A percentile compares a stretch with the other conserved stretches of the same genome.
Conservation (phyloP, 2,113 vertebrate species). For the Tupaia chinensis region DNA sequence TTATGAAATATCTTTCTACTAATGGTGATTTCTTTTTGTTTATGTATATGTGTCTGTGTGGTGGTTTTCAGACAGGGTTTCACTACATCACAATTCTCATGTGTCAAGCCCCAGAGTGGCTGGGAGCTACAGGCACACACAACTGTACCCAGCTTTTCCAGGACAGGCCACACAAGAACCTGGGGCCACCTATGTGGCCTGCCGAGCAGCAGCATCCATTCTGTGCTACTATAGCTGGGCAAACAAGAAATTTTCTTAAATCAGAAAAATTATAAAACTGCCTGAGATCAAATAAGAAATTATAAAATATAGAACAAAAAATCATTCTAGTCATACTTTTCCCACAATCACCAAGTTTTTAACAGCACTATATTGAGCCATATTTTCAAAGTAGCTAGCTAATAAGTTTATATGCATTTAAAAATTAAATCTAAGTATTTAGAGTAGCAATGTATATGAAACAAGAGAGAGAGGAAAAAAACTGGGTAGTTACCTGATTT, state of each 20-base stretch:
- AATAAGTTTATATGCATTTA: constrained; percentile 17
- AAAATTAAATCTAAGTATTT: constrained; percentile 41
- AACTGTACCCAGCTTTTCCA: no score
- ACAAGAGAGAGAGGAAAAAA: constrained; percentile 26
- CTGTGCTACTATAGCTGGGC: not conserved
- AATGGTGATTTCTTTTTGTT: not conserved
- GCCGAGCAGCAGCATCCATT: no score
- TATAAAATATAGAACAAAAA: not conserved
- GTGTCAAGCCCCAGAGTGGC: no score
- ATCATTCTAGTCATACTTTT: not conserved
- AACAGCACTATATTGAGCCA: not conserved
- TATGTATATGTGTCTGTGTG: no score
- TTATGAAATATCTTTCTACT: not conserved
- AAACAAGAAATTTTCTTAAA: not conserved
- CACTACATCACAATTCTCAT: not conserved
- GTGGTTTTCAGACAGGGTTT: not conserved
- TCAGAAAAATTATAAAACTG: constrained; percentile 53
- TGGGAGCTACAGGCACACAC: no score
- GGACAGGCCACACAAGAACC: no score
- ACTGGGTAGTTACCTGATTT: constrained; percentile 88
- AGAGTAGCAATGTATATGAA: constrained; percentile 22
- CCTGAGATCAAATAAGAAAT: constrained; percentile 42
- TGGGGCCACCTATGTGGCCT: no score
- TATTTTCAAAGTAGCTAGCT: constrained; percentile 32
- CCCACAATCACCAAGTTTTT: constrained; percentile 56